These are phyloP conservation scores for Seriola dumerili DNA, from an alignment of 2,113 vertebrate species.

Conservation along the genomic window DNA sequence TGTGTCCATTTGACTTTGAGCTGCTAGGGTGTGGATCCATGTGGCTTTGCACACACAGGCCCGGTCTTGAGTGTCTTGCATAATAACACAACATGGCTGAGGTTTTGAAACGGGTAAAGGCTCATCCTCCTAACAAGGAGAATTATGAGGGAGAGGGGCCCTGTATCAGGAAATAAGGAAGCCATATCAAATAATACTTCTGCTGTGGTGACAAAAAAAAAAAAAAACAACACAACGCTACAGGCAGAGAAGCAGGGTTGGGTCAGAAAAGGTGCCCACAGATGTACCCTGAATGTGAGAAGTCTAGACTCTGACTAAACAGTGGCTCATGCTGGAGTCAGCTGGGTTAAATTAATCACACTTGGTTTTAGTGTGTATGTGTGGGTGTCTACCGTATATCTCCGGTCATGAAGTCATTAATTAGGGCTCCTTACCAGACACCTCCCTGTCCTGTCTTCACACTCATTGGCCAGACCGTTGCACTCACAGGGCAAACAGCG, in stretches of 20 bases:
- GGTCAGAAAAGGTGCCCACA: background rate
- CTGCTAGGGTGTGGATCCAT: conserved; percentile 24
- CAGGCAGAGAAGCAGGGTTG: background rate
- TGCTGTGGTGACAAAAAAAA: conserved; percentile 13
- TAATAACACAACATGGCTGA: conserved; percentile 36
- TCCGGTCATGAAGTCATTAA: background rate
- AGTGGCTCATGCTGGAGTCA: conserved; percentile 24
- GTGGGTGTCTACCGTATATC: background rate
- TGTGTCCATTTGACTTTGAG: conserved; percentile 36
- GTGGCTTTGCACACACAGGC: conserved; percentile 50
- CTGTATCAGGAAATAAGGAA: conserved; percentile 2
- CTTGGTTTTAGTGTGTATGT: background rate
- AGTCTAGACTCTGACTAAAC: conserved; percentile 48
- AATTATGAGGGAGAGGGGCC: background rate
- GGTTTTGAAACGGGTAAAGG: conserved; percentile 20
- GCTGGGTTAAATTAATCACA: background rate
- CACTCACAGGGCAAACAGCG: conserved; percentile 91
- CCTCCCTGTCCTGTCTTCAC: conserved; percentile 89
- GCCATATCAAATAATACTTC: background rate
- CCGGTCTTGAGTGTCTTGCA: conserved; percentile 62
- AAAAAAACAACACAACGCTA: background rate
- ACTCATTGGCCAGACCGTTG: conserved; percentile 89
- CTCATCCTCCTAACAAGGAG: background rate
- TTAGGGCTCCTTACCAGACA: conserved; percentile 89
- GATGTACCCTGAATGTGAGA: conserved; percentile 11